A percentile compares a stretch with the other conserved stretches of the same genome.
Conservation (phyloP, 2,113 vertebrate species). For the Vidua chalybeata region DNA sequence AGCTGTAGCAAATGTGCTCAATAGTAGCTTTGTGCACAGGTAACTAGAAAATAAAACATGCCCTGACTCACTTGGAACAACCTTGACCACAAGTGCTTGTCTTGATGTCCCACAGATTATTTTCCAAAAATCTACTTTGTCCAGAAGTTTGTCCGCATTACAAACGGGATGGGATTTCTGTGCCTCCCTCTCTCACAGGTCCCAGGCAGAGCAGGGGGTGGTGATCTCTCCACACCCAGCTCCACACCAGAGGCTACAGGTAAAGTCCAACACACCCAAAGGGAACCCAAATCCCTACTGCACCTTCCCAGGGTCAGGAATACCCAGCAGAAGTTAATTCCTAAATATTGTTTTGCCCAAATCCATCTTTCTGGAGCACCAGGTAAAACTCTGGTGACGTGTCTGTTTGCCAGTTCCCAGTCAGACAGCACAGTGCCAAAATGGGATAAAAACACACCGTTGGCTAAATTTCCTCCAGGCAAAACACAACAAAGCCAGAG, state of each 20-base stretch:
- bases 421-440: background rate
- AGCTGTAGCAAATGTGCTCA: background rate
- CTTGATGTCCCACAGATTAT: background rate
- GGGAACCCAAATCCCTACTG: background rate
- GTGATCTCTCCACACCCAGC: background rate
- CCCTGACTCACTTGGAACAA: background rate
- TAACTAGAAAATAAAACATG: background rate
- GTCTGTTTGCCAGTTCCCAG: background rate
- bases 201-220: background rate
- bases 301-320: background rate
- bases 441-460: fast-evolving
- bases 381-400: fast-evolving
- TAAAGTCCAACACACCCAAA: background rate
- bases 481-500: background rate
- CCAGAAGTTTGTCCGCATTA: too few species aligned
- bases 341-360: background rate
- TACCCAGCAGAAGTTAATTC: background rate
- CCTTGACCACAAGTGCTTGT: background rate
- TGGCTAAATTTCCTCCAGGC: background rate
- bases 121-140: background rate
- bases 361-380: background rate
- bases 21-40: background rate
- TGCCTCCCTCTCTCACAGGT: background rate
- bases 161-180: background rate
- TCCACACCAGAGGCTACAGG: background rate